Evolutionary conservation across 1,140 invertebrate species (phyloP).

Genomic region (Heliconius himera): DNA sequence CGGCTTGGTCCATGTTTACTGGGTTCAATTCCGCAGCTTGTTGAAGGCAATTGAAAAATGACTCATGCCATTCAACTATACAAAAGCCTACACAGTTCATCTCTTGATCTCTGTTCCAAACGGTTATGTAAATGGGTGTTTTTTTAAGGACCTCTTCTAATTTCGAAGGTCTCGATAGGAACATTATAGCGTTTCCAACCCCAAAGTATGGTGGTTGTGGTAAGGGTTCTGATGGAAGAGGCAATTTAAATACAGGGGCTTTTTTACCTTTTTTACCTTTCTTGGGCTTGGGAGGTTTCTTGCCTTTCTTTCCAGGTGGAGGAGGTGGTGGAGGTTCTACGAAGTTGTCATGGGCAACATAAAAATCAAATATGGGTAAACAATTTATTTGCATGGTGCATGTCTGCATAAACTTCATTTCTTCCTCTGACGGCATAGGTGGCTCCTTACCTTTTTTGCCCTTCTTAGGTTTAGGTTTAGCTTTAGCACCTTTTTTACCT

Average conservation of each 20-base stretch:
- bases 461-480: conserved; percentile 53
- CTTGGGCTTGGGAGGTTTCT: conserved; percentile 54
- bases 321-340: conserved; percentile 67
- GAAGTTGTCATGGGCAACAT: conserved; percentile 74
- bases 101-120: conserved; percentile 75
- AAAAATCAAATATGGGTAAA: conserved; percentile 73
- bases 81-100: conserved; percentile 72
- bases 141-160: conserved; percentile 65
- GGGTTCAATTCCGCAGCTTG: conserved; percentile 64
- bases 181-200: conserved; percentile 70
- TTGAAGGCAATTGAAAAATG: conserved; percentile 67
- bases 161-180: conserved; percentile 71
- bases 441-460: conserved; percentile 72
- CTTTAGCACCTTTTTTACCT: conserved; percentile 56
- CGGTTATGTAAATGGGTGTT: conserved; percentile 72
- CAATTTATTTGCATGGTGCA: conserved; percentile 75
- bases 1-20: conserved; percentile 66
- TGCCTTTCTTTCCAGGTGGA: conserved; percentile 58
- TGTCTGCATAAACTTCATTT: conserved; percentile 76
- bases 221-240: conserved; percentile 70
- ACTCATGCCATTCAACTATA: conserved; percentile 68
- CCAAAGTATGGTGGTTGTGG: conserved; percentile 74
- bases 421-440: conserved; percentile 72
- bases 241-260: conserved; percentile 50
- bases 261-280: conserved; percentile 62